phyloP scores from a whole-genome alignment of 2,113 vertebrate species.

The Pristiophorus japonicus region DNA sequence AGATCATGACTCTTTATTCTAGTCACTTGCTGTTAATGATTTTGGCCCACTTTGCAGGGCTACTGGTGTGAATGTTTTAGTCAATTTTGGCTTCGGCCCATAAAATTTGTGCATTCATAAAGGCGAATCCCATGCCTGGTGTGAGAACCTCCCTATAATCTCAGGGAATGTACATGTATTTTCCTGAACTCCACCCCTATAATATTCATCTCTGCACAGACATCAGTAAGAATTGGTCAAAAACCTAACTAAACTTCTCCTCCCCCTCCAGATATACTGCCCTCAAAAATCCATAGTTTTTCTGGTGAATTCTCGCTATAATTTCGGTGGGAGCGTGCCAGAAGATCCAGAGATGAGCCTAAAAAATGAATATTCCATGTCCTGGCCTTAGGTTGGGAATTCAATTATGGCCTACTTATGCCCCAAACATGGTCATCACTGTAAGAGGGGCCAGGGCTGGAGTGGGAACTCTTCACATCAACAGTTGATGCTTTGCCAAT shows the following conservation, averaged over 20 bases:
- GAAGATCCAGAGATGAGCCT: not conserved
- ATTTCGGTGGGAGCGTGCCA: not conserved
- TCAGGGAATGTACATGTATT: not conserved
- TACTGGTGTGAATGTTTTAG: not conserved
- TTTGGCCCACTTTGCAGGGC: not conserved
- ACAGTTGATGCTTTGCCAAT: not conserved
- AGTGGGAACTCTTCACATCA: not conserved
- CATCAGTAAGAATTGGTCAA: not conserved
- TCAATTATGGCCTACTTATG: not conserved
- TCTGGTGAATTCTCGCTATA: not conserved
- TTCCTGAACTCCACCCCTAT: not conserved
- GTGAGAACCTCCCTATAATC: not conserved
- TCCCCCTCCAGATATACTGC: not conserved
- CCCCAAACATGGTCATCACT: not conserved
- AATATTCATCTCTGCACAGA: not conserved
- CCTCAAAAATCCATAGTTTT: not conserved
- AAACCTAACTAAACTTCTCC: not conserved
- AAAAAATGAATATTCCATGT: not conserved
- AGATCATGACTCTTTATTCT: not conserved
- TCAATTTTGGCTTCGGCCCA: not conserved
- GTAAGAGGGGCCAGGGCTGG: not conserved
- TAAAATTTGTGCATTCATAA: conserved; percentile 4
- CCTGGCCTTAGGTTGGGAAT: not conserved
- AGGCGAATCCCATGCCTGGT: not conserved
- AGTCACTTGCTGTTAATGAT: not conserved